Evolutionary conservation across 2,113 vertebrate species (phyloP), one percentile per base, ranked within the genome.

Genomic region (Dipodomys merriami): DNA sequence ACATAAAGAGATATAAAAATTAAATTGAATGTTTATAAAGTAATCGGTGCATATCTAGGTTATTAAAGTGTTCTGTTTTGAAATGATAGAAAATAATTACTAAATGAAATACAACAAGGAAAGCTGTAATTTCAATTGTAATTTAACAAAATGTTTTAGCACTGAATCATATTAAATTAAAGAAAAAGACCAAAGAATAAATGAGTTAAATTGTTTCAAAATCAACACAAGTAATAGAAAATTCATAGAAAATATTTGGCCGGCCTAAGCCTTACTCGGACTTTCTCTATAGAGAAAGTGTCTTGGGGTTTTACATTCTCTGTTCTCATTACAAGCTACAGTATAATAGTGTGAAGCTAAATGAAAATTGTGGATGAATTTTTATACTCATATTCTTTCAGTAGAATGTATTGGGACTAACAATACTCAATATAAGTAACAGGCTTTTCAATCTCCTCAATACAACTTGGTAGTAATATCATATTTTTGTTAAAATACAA

Each of bases 81-180:
- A 69, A 91, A 33, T 91, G 4, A 18, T 29, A 60, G 65, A 79
- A 91, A 84, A 71, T 27, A 33, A 69, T 91, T 60, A 74, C 84
- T 44, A 84, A 44, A 12, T 78, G 13, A 12, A 25, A 60, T 92
- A 65, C 1, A 7, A 62, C 27, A 18, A 53, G 18, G 91, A 87
- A 84, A 95, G 30, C 9, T 44, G 16, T 25, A 80, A 30, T 81
- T 80, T 81, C 30, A 88, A 53, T 30, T 91, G 44, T 46, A 82
- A 72, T 53, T 89, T 88, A 60, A 62, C 62, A 33, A 80, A 77
- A 77, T 27, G 57, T 53, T 39, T 62, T n/a, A 79, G 1, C 30
- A 68, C 68, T 2, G 18, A 64, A 86, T 73, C 1, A 39, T 83
- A 74, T 83, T 46, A 83, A 16, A 74, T 68, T 18, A 74, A 57